phyloP scores from a whole-genome alignment of 2,113 vertebrate species.

The Oplegnathus fasciatus region DNA sequence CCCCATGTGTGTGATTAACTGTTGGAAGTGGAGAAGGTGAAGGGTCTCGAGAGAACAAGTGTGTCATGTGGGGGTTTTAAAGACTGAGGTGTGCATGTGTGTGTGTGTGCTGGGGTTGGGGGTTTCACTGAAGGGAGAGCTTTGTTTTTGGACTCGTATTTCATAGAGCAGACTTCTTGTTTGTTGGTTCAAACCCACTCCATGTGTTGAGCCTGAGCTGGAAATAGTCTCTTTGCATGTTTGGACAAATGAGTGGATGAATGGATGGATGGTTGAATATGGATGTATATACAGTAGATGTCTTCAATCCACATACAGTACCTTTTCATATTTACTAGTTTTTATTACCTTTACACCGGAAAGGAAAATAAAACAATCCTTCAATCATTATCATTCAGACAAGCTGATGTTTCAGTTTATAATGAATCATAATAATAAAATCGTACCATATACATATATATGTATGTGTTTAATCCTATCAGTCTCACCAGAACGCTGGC shows the following conservation, averaged over 20 bases:
- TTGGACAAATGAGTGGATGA: slow-evolving; percentile 24
- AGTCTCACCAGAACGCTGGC: too few relatives aligned
- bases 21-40: slow-evolving; percentile 67
- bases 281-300: neutral
- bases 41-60: slow-evolving; percentile 54
- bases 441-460: too few relatives aligned
- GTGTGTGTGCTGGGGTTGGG: slow-evolving; percentile 35
- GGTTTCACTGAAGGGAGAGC: slow-evolving; percentile 64
- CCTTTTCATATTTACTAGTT: neutral
- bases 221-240: slow-evolving; percentile 46
- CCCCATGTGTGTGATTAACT: slow-evolving; percentile 79
- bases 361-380: neutral
- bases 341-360: neutral
- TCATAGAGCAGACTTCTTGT: slow-evolving; percentile 78
- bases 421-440: neutral
- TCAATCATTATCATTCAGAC: neutral
- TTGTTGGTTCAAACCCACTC: slow-evolving; percentile 79
- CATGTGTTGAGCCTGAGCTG: slow-evolving; percentile 62
- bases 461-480: too few relatives aligned
- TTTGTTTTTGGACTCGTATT: slow-evolving; percentile 81
- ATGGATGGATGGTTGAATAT: slow-evolving; percentile 22
- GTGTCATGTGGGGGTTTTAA: slow-evolving; percentile 33
- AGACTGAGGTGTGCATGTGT: slow-evolving; percentile 29
- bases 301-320: neutral
- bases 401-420: neutral